These are phyloP conservation scores for Coregonus suidteri DNA, from an alignment of 2,797 vertebrate genomes.

Conservation along the genomic window DNA sequence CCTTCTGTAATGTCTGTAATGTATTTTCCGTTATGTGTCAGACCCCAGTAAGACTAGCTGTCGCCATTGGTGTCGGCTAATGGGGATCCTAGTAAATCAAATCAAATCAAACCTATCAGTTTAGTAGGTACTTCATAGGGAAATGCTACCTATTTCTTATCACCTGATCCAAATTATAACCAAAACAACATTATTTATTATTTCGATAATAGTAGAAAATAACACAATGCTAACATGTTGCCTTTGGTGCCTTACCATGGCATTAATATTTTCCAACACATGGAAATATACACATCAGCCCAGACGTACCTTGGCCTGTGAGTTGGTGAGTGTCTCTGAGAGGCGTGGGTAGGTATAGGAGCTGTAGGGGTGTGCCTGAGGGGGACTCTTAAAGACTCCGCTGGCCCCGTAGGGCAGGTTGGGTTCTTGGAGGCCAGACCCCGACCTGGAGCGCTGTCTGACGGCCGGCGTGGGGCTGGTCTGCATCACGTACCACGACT, in stretches of 20 bases:
- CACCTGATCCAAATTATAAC: no score
- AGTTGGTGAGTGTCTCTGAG: constrained; percentile 82
- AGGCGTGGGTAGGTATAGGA: constrained; percentile 97
- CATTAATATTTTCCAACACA: not conserved
- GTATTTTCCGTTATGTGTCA: no score
- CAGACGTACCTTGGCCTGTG: constrained; percentile 87
- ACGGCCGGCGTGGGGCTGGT: constrained; percentile 92
- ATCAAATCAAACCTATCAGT: no score
- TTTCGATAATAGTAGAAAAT: no score
- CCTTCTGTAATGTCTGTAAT: no score
- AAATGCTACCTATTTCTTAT: no score
- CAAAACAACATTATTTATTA: no score
- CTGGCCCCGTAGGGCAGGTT: constrained; percentile 83
- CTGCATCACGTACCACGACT: constrained; percentile 90
- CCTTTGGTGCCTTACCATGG: not conserved
- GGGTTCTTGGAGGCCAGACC: constrained; percentile 94
- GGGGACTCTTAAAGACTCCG: constrained; percentile 86
- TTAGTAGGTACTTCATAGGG: no score
- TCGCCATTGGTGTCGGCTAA: no score
- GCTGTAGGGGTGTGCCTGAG: constrained; percentile 91
- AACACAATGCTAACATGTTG: no score
- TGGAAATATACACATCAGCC: constrained; percentile 11
- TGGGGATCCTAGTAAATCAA: no score
- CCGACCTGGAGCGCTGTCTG: constrained; percentile 91
- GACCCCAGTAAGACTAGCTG: no score